A percentile compares a stretch with the other conserved stretches of the same genome.
Evolutionary conservation across 1,140 invertebrate species (phyloP).

Genomic region (Eumeta japonica): DNA sequence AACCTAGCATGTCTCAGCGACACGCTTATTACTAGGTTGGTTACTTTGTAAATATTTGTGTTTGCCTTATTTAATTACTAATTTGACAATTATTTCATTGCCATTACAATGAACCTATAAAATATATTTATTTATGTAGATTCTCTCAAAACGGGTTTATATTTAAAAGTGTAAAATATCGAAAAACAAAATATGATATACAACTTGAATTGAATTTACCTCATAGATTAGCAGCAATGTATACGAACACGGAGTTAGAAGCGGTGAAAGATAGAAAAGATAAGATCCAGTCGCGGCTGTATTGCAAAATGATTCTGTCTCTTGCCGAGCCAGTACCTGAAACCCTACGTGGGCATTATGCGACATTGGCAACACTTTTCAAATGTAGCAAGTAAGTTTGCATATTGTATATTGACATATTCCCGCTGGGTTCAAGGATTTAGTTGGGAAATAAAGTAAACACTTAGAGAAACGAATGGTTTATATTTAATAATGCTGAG

Average conservation of each 20-base stretch:
- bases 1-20: conserved; percentile 83
- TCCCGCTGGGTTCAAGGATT: too few species aligned
- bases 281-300: conserved; percentile 79
- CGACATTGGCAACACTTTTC: conserved; percentile 72
- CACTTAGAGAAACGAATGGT: too few species aligned
- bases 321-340: conserved; percentile 71
- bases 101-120: not conserved
- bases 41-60: conserved; percentile 3
- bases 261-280: conserved; percentile 76
- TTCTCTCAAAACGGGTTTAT: not conserved
- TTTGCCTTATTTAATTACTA: not conserved
- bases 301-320: conserved; percentile 76
- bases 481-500: too few species aligned
- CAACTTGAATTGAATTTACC: not conserved
- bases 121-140: not conserved
- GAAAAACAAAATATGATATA: not conserved
- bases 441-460: too few species aligned
- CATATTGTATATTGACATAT: too few species aligned
- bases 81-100: not conserved
- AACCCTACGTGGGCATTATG: conserved; percentile 73
- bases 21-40: conserved; percentile 68
- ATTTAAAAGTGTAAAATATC: too few species aligned
- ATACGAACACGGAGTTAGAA: conserved; percentile 78
- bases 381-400: conserved; percentile 64
- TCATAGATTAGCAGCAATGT: conserved; percentile 72